A percentile compares a stretch with the other conserved stretches of the same genome.
Evolutionary conservation across 2,888 invertebrate genomes (phyloP).

Genomic region (Temnothorax rugatulus): DNA sequence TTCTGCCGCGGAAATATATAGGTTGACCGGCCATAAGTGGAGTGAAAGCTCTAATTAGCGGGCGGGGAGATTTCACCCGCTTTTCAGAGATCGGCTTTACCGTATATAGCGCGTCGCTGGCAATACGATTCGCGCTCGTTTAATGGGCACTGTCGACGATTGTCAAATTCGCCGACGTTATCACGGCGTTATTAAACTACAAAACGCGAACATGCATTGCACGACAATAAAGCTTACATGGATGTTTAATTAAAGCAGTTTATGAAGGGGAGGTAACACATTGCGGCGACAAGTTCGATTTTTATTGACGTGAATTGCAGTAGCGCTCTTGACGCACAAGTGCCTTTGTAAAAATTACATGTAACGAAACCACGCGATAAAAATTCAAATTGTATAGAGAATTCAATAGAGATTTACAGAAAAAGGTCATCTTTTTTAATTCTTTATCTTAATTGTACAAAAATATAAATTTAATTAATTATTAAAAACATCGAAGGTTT

Average conservation of each 20-base stretch:
- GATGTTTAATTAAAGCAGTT: slow-evolving; percentile 39
- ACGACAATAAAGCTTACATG: background rate
- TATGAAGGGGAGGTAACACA: background rate
- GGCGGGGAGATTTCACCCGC: slow-evolving; percentile 40
- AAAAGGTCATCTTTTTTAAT: background rate
- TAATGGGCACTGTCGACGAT: slow-evolving; percentile 7
- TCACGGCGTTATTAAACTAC: background rate
- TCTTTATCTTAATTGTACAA: background rate
- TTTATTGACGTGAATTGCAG: slow-evolving; percentile 3
- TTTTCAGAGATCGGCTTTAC: slow-evolving; percentile 31
- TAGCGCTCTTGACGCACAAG: background rate
- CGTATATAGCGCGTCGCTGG: background rate
- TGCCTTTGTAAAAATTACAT: background rate
- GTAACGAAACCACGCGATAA: background rate
- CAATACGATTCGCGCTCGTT: background rate
- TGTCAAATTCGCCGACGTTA: slow-evolving; percentile 24
- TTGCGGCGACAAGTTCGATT: slow-evolving; percentile 16
- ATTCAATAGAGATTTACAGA: background rate
- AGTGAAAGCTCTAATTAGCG: slow-evolving; percentile 59
- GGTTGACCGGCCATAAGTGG: slow-evolving; percentile 42
- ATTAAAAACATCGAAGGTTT: background rate
- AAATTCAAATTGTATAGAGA: background rate
- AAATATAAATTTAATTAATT: slow-evolving; percentile 5
- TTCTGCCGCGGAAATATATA: slow-evolving; percentile 43
- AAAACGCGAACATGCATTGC: background rate